Evolutionary conservation across 2,797 vertebrate genomes (phyloP).

Genomic region (Esox masquinongy): DNA sequence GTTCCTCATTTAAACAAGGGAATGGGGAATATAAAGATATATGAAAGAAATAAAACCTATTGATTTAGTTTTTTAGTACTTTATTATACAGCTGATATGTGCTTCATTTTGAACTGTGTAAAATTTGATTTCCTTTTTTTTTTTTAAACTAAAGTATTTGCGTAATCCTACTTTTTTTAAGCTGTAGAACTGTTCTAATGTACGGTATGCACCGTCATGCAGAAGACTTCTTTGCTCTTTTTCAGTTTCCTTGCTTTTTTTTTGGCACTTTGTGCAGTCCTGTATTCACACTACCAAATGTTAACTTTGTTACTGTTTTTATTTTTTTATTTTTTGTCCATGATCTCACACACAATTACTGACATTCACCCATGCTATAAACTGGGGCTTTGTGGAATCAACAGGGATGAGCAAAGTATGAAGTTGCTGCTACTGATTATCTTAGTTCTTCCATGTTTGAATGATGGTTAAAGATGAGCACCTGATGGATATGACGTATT

Average conservation of each 20-base stretch:
- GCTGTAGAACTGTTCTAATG: conserved; percentile 87
- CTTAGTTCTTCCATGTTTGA: conserved; percentile 84
- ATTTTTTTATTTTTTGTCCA: conserved; percentile 62
- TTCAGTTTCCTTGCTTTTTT: conserved; percentile 56
- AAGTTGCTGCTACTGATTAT: conserved; percentile 95
- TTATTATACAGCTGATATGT: conserved; percentile 96
- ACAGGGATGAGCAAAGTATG: conserved; percentile 99
- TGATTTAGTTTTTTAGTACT: conserved; percentile 99
- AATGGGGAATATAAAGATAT: conserved; percentile 79
- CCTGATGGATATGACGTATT: conserved; percentile 60
- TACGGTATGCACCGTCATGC: conserved; percentile 77
- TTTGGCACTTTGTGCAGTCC: conserved; percentile 81
- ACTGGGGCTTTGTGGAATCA: conserved; percentile 91
- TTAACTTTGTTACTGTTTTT: conserved; percentile 69
- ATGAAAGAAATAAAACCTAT: conserved; percentile 79
- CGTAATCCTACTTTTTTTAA: conserved; percentile 84
- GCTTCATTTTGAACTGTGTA: conserved; percentile 96
- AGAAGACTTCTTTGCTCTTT: conserved; percentile 72
- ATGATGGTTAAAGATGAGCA: conserved; percentile 64
- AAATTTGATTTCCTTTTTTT: conserved; percentile 82
- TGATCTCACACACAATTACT: conserved; percentile 70
- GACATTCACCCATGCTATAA: conserved; percentile 78
- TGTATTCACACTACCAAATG: conserved; percentile 73
- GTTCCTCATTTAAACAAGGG: conserved; percentile 81
- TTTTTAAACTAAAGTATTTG: conserved; percentile 81